Percentiles rank a stretch among this genome's conserved stretches.
These are phyloP conservation scores for Phrixothrix hirtus DNA, from an alignment of 2,888 invertebrate genomes.

Conservation along the genomic window DNA sequence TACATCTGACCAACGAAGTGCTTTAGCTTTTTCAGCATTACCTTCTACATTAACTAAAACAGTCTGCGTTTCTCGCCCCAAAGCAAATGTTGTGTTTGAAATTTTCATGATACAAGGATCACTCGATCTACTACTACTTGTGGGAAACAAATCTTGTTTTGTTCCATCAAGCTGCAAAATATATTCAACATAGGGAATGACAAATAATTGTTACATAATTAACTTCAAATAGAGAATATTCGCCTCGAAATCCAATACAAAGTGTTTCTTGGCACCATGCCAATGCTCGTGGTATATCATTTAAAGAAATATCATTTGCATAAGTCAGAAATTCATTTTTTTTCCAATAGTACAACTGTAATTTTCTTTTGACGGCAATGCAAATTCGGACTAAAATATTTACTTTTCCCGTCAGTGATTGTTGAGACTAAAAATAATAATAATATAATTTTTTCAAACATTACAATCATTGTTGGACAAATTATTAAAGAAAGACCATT, in stretches of 20 bases:
- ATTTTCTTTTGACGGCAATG: conserved; percentile 82
- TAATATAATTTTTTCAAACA: too few species aligned
- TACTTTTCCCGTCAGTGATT: conserved; percentile 73
- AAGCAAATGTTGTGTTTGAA: conserved; percentile 74
- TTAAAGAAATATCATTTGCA: conserved; percentile 73
- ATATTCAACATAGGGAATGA: not conserved
- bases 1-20: conserved; percentile 78
- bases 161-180: conserved; percentile 59
- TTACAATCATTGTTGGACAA: too few species aligned
- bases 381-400: conserved; percentile 80
- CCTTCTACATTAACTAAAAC: conserved; percentile 81
- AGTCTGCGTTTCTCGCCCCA: conserved; percentile 86
- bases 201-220: too few species aligned
- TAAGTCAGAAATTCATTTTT: conserved; percentile 77
- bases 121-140: conserved; percentile 73
- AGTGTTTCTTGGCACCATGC: conserved; percentile 84
- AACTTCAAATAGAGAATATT: conserved; percentile 78
- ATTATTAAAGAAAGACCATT: too few species aligned
- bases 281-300: conserved; percentile 79
- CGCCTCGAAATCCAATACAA: conserved; percentile 84
- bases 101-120: conserved; percentile 84
- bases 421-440: conserved; percentile 60
- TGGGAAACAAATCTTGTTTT: conserved; percentile 82
- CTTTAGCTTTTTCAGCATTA: conserved; percentile 69
- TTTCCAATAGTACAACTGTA: conserved; percentile 89